These are phyloP conservation scores for Eupeodes latifasciatus DNA, from an alignment of 2,888 invertebrate species.

Conservation along the genomic window DNA sequence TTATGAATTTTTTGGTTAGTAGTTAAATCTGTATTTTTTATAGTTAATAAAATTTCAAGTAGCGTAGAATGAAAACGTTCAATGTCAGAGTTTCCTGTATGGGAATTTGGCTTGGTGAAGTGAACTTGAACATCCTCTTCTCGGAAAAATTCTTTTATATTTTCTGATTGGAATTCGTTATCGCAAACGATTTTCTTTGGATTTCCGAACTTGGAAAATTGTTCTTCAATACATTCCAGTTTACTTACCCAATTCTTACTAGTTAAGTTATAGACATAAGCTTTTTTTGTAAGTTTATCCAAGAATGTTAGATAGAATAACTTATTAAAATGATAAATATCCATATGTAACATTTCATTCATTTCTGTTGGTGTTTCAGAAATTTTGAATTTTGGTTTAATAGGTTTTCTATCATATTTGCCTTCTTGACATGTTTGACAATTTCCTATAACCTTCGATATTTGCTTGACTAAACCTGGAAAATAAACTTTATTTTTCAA, in stretches of 20 bases:
- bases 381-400: conserved; percentile 31
- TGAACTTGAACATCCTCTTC: conserved; percentile 13
- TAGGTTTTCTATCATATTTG: conserved; percentile 41
- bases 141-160: conserved; percentile 24
- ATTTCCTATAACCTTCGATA: conserved; percentile 26
- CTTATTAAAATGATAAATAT: conserved; percentile 32
- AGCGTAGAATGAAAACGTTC: conserved; percentile 7
- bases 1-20: conserved; percentile 26
- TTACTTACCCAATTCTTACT: conserved; percentile 19
- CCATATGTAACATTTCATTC: conserved; percentile 33
- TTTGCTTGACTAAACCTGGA: conserved; percentile 2
- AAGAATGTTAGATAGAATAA: conserved; percentile 5
- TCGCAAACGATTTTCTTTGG: conserved; percentile 12
- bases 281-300: conserved; percentile 34
- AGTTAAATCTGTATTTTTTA: conserved; percentile 13
- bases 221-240: conserved; percentile 24
- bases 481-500: conserved; percentile 29
- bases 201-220: conserved; percentile 36
- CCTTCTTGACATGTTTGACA: conserved; percentile 16
- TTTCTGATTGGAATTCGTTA: conserved; percentile 34
- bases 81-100: conserved; percentile 35
- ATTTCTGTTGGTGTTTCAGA: conserved; percentile 29
- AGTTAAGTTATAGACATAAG: conserved; percentile 14
- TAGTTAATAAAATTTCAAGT: conserved; percentile 1
- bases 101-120: conserved; percentile 33